A percentile compares a stretch with the other conserved stretches of the same genome.
These are phyloP conservation scores for Caenorhabditis tropicalis DNA, from an alignment of 1,140 invertebrate species.

Conservation along the genomic window DNA sequence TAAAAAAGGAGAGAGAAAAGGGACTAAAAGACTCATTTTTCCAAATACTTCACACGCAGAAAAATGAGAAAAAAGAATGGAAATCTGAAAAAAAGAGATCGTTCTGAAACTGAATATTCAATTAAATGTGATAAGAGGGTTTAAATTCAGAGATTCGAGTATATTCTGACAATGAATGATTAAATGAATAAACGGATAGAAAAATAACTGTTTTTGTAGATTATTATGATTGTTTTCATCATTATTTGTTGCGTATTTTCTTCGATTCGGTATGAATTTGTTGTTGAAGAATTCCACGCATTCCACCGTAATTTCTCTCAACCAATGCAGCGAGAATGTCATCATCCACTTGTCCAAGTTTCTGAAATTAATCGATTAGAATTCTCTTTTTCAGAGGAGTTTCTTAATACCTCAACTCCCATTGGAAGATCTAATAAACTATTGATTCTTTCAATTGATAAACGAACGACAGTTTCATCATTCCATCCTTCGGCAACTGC, in stretches of 20 bases:
- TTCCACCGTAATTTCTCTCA: slow-evolving; percentile 12
- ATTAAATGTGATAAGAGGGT: neutral
- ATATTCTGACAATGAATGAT: too few relatives aligned
- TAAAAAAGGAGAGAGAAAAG: neutral
- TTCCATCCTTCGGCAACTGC: neutral
- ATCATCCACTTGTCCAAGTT: slow-evolving; percentile 2
- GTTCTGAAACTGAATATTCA: neutral
- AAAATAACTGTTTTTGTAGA: too few relatives aligned
- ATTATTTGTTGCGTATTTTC: too few relatives aligned
- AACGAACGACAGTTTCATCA: neutral
- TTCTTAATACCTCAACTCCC: neutral
- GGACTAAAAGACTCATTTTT: neutral
- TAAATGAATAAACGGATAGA: too few relatives aligned
- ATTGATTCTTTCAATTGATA: neutral
- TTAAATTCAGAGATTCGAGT: neutral
- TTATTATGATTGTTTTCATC: too few relatives aligned
- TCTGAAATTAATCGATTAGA: neutral
- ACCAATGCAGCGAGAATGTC: slow-evolving; percentile 11
- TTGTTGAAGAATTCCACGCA: slow-evolving; percentile 30
- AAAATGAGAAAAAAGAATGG: neutral
- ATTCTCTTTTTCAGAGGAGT: too few relatives aligned
- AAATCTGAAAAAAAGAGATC: neutral
- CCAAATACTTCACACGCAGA: neutral
- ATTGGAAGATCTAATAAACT: neutral
- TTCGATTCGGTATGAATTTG: slow-evolving; percentile 21